Percentiles rank a stretch among this genome's conserved stretches.
These are phyloP conservation scores for Enteromius trimaculatus DNA, from an alignment of 2,797 vertebrate species.

Conservation along the genomic window DNA sequence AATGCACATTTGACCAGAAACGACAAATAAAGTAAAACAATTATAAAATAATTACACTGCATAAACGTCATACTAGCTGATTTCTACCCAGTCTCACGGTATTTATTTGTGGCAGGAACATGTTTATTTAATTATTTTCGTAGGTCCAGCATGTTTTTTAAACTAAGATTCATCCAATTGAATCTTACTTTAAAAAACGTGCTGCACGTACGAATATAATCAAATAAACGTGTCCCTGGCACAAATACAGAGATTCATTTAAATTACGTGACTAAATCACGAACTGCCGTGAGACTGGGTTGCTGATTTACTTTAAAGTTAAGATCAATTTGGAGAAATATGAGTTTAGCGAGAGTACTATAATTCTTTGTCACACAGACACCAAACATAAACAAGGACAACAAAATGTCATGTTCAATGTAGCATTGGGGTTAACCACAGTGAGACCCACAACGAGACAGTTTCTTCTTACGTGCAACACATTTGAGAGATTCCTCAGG, in stretches of 20 bases:
- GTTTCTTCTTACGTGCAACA: constrained; percentile 59
- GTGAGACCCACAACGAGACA: constrained; percentile 36
- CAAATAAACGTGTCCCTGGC: too few species aligned
- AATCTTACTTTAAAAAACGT: too few species aligned
- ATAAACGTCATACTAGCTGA: not conserved
- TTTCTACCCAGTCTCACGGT: too few species aligned
- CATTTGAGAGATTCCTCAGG: constrained; percentile 59
- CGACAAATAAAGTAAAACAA: not conserved
- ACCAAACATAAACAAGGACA: not conserved
- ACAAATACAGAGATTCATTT: too few species aligned
- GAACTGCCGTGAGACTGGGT: too few species aligned
- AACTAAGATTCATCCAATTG: too few species aligned
- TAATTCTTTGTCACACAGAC: not conserved
- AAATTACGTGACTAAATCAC: too few species aligned
- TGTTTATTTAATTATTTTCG: too few species aligned
- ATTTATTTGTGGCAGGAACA: too few species aligned
- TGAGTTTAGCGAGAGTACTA: not conserved
- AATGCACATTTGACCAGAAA: not conserved
- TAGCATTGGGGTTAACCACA: constrained; percentile 42
- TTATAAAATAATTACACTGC: not conserved
- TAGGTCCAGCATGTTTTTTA: too few species aligned
- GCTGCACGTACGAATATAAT: too few species aligned
- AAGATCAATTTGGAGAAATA: not conserved
- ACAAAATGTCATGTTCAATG: constrained; percentile 14
- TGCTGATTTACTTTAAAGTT: not conserved